phyloP scores from a whole-genome alignment of 1,140 invertebrate species.

The Plectrocnemia conspersa region DNA sequence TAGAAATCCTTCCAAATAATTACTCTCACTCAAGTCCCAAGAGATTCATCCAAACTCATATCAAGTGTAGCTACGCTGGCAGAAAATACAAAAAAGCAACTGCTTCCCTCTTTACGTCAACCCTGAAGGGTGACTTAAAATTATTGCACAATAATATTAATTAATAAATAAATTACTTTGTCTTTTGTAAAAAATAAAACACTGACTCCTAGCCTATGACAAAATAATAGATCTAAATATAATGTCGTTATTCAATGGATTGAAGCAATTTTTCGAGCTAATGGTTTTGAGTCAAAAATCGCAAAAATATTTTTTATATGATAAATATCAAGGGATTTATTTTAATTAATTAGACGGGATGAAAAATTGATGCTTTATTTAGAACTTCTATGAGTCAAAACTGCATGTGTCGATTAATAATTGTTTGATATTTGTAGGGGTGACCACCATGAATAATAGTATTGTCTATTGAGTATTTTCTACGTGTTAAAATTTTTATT shows the following conservation, averaged over 20 bases:
- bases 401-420: no score
- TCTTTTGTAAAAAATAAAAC: not conserved
- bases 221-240: not conserved
- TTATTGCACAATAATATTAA: conserved; percentile 2
- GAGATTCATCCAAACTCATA: not conserved
- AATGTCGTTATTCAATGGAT: not conserved
- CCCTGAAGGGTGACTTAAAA: not conserved
- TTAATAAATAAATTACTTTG: not conserved
- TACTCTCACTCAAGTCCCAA: no score
- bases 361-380: no score
- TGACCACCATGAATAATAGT: no score
- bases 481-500: no score
- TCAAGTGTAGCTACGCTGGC: not conserved
- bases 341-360: no score
- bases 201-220: not conserved
- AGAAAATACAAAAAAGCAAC: not conserved
- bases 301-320: no score
- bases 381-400: no score
- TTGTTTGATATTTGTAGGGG: no score
- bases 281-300: no score
- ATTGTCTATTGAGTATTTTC: no score
- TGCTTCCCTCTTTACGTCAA: not conserved
- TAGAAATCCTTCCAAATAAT: not conserved
- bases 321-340: no score
- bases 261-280: not conserved